Conservation (phyloP, 2,888 invertebrate species). For the Branchipolynoe longqiensis region DNA sequence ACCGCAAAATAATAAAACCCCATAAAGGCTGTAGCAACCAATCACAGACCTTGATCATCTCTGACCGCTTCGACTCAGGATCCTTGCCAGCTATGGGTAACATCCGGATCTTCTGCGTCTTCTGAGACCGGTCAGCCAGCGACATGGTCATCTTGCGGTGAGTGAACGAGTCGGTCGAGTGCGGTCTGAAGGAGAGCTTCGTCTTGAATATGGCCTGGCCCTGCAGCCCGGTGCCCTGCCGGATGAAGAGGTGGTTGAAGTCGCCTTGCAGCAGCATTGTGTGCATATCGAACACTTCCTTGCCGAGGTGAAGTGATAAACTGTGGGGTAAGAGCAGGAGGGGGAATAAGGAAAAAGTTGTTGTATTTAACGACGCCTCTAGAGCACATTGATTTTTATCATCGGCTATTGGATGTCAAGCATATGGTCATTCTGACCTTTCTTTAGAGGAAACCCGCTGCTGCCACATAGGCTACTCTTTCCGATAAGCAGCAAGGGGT, state of each 20-base stretch:
- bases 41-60: constrained; percentile 96
- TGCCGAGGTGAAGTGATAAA: constrained; percentile 96
- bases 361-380: too few species aligned
- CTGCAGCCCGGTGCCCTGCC: constrained; percentile 98
- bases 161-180: constrained; percentile 99
- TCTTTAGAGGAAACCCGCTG: too few species aligned
- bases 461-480: too few species aligned
- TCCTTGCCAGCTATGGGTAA: constrained; percentile 95
- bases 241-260: constrained; percentile 97
- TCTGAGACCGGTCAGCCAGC: constrained; percentile 93
- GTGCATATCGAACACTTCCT: constrained; percentile 98
- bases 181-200: constrained; percentile 97
- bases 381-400: too few species aligned
- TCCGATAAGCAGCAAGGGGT: too few species aligned
- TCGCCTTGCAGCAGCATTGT: constrained; percentile 93
- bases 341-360: neutral
- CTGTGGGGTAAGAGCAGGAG: too few species aligned
- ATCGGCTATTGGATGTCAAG: too few species aligned
- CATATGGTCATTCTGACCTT: too few species aligned
- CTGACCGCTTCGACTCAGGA: constrained; percentile 95
- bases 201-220: constrained; percentile 98
- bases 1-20: too few species aligned
- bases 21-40: too few species aligned
- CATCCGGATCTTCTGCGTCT: constrained; percentile 89
- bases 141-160: constrained; percentile 99